Evolutionary conservation across 2,888 invertebrate genomes (phyloP).

Genomic region (Lasioglossum malachurum): DNA sequence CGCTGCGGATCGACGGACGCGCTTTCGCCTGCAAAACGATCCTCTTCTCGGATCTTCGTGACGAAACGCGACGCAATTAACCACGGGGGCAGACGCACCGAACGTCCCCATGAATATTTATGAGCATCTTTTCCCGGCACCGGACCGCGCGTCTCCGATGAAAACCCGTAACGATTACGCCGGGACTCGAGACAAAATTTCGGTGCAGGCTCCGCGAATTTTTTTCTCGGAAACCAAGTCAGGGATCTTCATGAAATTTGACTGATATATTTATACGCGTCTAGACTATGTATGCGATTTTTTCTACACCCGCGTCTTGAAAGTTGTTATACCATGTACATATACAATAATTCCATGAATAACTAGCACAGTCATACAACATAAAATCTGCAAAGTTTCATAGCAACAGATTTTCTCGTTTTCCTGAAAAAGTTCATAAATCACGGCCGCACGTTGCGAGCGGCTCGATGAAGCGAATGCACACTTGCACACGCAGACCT

Average conservation of each 20-base stretch:
- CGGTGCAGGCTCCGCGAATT: neutral
- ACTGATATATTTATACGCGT: neutral
- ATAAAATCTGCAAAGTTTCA: neutral
- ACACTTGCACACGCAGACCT: neutral
- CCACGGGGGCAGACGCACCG: constrained; percentile 8
- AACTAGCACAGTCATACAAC: neutral
- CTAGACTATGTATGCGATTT: neutral
- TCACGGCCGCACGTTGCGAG: neutral
- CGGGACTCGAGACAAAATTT: neutral
- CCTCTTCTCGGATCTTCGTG: constrained; percentile 18
- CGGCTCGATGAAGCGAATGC: neutral
- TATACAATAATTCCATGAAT: neutral
- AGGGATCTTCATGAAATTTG: neutral
- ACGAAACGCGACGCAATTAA: constrained; percentile 38
- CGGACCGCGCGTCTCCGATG: neutral
- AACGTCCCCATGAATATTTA: constrained; percentile 25
- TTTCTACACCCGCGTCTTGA: no score
- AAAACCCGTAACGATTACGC: neutral
- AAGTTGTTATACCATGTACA: no score
- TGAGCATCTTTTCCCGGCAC: constrained; percentile 11
- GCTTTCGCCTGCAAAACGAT: constrained; percentile 28
- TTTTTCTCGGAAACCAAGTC: neutral
- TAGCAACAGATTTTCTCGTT: neutral
- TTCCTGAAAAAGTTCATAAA: neutral
- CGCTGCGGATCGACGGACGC: constrained; percentile 2